phyloP scores from a whole-genome alignment of 2,888 invertebrate species.

The Ophion slaviceki region DNA sequence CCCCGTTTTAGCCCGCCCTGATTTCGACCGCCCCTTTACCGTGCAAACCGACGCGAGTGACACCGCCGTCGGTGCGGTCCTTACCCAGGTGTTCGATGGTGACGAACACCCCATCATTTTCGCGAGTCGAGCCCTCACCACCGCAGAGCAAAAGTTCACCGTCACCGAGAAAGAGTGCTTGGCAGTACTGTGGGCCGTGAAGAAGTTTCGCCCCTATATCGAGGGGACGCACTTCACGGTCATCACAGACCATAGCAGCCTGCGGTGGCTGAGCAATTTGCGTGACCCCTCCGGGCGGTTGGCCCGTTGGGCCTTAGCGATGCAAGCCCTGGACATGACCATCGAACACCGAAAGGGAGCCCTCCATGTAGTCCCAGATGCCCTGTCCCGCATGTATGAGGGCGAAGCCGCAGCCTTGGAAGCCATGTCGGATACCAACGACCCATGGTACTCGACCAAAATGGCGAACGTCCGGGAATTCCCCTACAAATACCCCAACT shows the following conservation, averaged over 20 bases:
- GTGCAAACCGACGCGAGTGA: slow-evolving; percentile 24
- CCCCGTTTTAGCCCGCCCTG: not conserved
- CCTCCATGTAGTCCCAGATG: not conserved
- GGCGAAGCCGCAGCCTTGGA: no score
- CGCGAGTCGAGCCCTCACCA: not conserved
- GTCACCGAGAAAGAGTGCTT: not conserved
- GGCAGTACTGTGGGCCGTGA: no score
- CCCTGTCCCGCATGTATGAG: not conserved
- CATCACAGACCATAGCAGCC: no score
- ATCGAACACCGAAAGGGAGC: not conserved
- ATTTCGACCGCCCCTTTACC: not conserved
- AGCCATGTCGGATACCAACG: not conserved
- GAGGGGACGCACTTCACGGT: no score
- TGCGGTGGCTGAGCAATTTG: no score
- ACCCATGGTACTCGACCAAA: slow-evolving; percentile 33
- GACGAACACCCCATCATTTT: slow-evolving; percentile 12
- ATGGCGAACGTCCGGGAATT: slow-evolving; percentile 11
- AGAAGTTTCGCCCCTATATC: no score
- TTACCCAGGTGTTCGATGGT: not conserved
- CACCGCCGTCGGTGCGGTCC: not conserved
- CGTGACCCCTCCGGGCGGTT: no score
- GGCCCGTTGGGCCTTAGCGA: no score
- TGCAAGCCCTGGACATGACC: not conserved
- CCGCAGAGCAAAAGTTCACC: not conserved
- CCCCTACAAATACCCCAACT: slow-evolving; percentile 39